Conservation (phyloP, 37 sponge, comb jelly and placozoan genomes). For the Hormiphora californensis region DNA sequence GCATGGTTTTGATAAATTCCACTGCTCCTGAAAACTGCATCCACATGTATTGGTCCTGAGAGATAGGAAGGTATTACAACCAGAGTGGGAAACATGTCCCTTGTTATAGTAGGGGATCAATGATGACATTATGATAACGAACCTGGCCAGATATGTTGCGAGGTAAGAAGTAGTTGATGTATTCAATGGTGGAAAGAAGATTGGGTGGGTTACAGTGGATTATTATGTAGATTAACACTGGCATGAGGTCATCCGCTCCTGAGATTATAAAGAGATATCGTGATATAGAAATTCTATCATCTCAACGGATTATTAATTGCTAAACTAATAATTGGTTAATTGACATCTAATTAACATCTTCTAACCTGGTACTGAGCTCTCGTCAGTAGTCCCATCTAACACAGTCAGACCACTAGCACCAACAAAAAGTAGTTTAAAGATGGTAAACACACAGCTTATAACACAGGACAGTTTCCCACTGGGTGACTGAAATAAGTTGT, state of each 20-base stretch:
- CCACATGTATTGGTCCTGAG: conserved; percentile 75
- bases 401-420: conserved; percentile 31
- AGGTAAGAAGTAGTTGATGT: conserved; percentile 66
- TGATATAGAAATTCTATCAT: neutral
- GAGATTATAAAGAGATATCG: conserved; percentile 19
- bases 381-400: conserved; percentile 21
- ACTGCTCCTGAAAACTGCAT: conserved; percentile 79
- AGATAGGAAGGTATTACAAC: neutral
- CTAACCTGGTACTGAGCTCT: conserved; percentile 40
- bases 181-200: conserved; percentile 79
- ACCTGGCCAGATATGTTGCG: conserved; percentile 61
- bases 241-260: conserved; percentile 87
- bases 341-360: neutral
- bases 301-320: neutral
- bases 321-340: neutral
- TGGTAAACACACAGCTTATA: conserved; percentile 62
- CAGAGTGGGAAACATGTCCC: neutral
- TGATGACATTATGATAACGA: neutral
- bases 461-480: conserved; percentile 73
- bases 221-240: conserved; percentile 76
- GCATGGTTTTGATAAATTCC: conserved; percentile 73
- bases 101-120: neutral
- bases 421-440: conserved; percentile 68
- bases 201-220: conserved; percentile 83
- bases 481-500: conserved; percentile 61